A percentile compares a stretch with the other conserved stretches of the same genome.
These are phyloP conservation scores for Stegastes partitus DNA, from an alignment of 2,113 vertebrate species.

Conservation along the genomic window DNA sequence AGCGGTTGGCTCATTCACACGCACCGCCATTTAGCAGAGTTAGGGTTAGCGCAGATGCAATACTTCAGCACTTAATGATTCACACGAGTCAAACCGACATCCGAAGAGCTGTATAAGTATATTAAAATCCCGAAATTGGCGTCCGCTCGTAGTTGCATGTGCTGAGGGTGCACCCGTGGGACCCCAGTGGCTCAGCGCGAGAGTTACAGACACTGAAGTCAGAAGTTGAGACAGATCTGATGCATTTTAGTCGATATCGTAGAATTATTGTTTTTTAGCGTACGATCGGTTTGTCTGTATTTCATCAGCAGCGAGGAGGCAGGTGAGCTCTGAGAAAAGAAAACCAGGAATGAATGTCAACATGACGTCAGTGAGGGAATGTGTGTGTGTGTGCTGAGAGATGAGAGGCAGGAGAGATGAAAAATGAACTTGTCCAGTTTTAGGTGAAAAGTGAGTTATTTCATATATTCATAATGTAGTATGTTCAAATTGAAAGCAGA, in stretches of 20 bases:
- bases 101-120: constrained; percentile 7
- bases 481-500: no score
- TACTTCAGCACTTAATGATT: constrained; percentile 52
- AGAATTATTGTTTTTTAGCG: background rate
- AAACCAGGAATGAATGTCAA: constrained; percentile 23
- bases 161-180: constrained; percentile 7
- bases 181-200: background rate
- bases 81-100: constrained; percentile 42
- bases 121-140: constrained; percentile 47
- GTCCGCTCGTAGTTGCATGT: constrained; percentile 5
- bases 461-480: no score
- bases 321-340: constrained; percentile 18
- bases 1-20: constrained; percentile 61
- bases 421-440: background rate
- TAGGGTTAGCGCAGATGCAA: constrained; percentile 36
- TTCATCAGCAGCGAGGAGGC: constrained; percentile 23
- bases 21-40: constrained; percentile 46
- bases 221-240: background rate
- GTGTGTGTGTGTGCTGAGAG: constrained; percentile 21
- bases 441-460: no score
- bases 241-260: background rate
- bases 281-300: constrained; percentile 10
- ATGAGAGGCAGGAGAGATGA: background rate
- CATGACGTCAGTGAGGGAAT: constrained; percentile 15
- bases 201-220: background rate